Conservation (phyloP, 2,888 invertebrate genomes). For the Drosophila algonquin region DNA sequence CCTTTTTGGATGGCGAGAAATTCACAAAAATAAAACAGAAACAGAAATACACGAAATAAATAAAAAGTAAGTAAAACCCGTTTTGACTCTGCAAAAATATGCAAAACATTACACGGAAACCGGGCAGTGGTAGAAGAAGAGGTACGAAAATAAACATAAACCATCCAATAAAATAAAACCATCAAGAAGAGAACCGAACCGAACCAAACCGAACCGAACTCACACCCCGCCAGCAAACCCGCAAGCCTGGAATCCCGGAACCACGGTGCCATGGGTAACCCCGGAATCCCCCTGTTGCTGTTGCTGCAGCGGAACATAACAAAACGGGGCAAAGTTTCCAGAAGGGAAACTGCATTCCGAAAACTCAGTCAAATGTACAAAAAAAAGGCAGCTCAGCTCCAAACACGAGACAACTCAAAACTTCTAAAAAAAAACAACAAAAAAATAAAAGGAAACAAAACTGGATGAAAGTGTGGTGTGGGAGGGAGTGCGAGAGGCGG, state of each 20-base stretch:
- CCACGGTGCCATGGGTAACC: constrained; percentile 1
- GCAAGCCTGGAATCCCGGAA: not conserved
- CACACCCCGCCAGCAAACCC: not conserved
- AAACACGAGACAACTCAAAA: constrained; percentile 57
- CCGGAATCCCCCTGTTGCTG: not conserved
- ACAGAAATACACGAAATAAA: not conserved
- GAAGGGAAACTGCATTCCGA: constrained; percentile 66
- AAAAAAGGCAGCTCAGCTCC: constrained; percentile 26
- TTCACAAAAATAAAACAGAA: constrained; percentile 31
- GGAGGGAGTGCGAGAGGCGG: not conserved
- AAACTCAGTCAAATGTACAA: constrained; percentile 72
- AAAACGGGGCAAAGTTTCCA: constrained; percentile 22
- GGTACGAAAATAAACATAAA: constrained; percentile 27
- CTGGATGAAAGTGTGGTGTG: constrained; percentile 1
- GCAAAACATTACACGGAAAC: constrained; percentile 63
- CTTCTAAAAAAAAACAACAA: constrained; percentile 64
- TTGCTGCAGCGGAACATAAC: constrained; percentile 38
- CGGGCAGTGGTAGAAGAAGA: constrained; percentile 13
- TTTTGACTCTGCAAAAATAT: constrained; percentile 50
- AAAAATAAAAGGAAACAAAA: constrained; percentile 27
- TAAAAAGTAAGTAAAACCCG: constrained; percentile 36
- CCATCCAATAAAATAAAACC: constrained; percentile 22
- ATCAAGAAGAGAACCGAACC: constrained; percentile 7
- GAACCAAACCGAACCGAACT: too few relatives aligned
- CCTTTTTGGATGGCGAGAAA: constrained; percentile 24